Conservation (phyloP, 2,888 invertebrate species). For the Yponomeuta sedellus region DNA sequence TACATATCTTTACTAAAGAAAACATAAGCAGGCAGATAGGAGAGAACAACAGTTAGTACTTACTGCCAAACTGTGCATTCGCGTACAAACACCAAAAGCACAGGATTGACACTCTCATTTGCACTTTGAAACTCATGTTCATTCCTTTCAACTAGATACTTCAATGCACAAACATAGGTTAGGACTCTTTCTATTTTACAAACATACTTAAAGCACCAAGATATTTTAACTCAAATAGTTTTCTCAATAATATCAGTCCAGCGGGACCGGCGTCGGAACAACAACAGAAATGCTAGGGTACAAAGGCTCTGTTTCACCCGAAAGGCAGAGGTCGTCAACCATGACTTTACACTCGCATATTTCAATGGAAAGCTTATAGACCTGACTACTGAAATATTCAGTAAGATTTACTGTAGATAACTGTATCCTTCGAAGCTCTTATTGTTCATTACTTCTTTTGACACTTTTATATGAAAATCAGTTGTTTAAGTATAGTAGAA, state of each 20-base stretch:
- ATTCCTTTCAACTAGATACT: background rate
- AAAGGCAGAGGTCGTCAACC: conserved; percentile 46
- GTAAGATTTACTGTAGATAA: too few relatives aligned
- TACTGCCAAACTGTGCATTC: conserved; percentile 65
- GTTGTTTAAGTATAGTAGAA: too few relatives aligned
- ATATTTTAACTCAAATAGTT: conserved; percentile 18
- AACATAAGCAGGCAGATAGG: too few relatives aligned
- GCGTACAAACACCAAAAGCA: conserved; percentile 47
- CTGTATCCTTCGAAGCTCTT: too few relatives aligned
- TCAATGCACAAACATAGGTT: too few relatives aligned
- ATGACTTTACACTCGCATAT: conserved; percentile 19
- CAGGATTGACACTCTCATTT: conserved; percentile 35
- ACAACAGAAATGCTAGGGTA: conserved; percentile 63
- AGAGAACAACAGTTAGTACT: conserved; percentile 30
- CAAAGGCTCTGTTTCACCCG: conserved; percentile 50
- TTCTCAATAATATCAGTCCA: conserved; percentile 14
- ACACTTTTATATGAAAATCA: too few relatives aligned
- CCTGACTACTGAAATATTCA: background rate
- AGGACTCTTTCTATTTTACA: background rate
- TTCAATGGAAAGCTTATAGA: background rate
- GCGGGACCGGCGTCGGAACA: conserved; percentile 31
- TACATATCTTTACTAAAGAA: too few relatives aligned
- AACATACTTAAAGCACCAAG: conserved; percentile 19
- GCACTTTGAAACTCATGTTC: conserved; percentile 23
- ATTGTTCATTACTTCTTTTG: too few relatives aligned